These are phyloP conservation scores for Megalurothrips usitatus DNA, from an alignment of 2,888 invertebrate genomes.

Conservation along the genomic window DNA sequence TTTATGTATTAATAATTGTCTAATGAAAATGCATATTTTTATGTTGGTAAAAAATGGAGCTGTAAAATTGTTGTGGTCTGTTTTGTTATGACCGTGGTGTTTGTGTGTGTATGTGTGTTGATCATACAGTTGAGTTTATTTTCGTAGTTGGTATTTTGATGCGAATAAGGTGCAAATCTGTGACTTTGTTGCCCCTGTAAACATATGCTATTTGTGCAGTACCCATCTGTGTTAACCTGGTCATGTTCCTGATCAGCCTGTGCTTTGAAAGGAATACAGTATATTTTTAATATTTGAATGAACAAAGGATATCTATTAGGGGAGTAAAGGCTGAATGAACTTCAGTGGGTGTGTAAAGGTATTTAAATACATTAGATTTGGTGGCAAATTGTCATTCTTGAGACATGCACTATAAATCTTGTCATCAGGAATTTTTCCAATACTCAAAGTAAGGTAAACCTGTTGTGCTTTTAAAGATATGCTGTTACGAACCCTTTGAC, in stretches of 20 bases:
- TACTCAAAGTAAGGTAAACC: background rate
- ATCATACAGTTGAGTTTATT: constrained; percentile 6
- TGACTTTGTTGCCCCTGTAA: background rate
- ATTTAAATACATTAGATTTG: background rate
- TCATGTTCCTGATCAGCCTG: background rate
- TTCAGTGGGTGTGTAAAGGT: background rate
- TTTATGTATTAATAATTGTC: background rate
- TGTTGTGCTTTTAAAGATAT: background rate
- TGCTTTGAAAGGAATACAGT: background rate
- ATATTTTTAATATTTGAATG: constrained; percentile 14
- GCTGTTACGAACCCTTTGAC: background rate
- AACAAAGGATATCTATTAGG: background rate
- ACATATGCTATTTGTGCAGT: background rate
- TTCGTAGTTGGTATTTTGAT: constrained; percentile 2
- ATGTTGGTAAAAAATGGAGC: background rate
- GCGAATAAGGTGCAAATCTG: background rate
- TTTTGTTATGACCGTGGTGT: background rate
- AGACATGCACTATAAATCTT: background rate
- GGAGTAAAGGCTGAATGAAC: background rate
- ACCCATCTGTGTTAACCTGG: background rate
- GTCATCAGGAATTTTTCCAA: background rate
- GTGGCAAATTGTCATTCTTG: too few species aligned
- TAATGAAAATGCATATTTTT: constrained; percentile 11
- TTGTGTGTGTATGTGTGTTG: background rate
- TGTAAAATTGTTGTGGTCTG: background rate